Conservation (phyloP, 2,888 invertebrate genomes). For the Leptinotarsa rubiginosa region DNA sequence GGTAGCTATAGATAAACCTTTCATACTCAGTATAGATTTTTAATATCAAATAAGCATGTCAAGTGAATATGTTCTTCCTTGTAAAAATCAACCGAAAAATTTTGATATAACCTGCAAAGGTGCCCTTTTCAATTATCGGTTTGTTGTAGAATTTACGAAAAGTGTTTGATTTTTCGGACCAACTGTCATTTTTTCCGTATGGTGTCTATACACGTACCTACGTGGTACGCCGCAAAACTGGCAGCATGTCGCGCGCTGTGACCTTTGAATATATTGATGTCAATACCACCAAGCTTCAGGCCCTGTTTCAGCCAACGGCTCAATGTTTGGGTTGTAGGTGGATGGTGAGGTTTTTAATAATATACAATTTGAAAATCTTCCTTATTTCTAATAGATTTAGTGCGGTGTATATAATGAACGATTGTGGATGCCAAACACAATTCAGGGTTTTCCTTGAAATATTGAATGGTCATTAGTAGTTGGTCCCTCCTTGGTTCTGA, state of each 20-base stretch:
- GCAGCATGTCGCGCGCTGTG: constrained; percentile 26
- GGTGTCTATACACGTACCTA: background rate
- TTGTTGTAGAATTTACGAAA: constrained; percentile 22
- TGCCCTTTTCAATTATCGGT: background rate
- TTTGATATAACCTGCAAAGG: too few relatives aligned
- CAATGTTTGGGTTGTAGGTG: constrained; percentile 7
- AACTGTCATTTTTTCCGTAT: background rate
- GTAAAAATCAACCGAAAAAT: too few relatives aligned
- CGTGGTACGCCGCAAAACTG: background rate
- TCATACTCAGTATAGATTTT: too few relatives aligned
- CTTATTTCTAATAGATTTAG: background rate
- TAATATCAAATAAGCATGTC: too few relatives aligned
- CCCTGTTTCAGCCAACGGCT: constrained; percentile 22
- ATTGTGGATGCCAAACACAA: constrained; percentile 40
- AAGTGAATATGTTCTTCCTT: too few relatives aligned
- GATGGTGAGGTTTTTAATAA: constrained; percentile 13
- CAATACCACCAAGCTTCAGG: constrained; percentile 16
- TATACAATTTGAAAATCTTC: background rate
- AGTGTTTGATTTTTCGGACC: constrained; percentile 6
- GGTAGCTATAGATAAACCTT: too few relatives aligned
- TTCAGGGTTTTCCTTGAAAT: constrained; percentile 38
- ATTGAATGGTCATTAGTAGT: constrained; percentile 41
- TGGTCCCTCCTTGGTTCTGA: constrained; percentile 28
- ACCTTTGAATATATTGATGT: constrained; percentile 11
- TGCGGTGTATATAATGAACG: constrained; percentile 30